These are phyloP conservation scores for Cyanistes caeruleus DNA, from an alignment of 2,113 vertebrate genomes.

Conservation along the genomic window DNA sequence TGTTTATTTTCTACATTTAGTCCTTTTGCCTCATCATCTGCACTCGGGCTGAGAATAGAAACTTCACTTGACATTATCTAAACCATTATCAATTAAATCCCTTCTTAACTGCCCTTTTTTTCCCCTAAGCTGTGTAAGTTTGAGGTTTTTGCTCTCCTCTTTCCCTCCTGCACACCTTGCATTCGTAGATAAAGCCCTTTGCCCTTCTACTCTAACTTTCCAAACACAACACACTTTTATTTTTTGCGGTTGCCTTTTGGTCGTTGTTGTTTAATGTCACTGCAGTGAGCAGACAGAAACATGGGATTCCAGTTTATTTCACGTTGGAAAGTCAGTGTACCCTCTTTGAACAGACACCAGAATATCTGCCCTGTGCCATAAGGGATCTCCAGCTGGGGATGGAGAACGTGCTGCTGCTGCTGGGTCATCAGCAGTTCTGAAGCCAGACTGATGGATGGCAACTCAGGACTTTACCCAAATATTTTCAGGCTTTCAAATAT, in stretches of 20 bases:
- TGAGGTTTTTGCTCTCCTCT: background rate
- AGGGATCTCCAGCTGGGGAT: background rate
- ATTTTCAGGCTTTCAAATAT: fast-evolving
- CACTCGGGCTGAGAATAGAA: constrained; percentile 56
- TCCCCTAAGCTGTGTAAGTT: background rate
- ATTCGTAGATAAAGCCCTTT: constrained; percentile 12
- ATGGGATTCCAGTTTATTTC: background rate
- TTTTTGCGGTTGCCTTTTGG: background rate
- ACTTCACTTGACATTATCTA: constrained; percentile 63
- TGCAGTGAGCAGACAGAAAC: background rate
- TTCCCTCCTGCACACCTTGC: background rate
- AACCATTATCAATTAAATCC: constrained; percentile 67
- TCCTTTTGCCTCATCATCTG: constrained; percentile 35
- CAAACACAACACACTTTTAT: background rate
- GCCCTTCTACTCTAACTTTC: background rate
- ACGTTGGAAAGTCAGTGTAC: background rate
- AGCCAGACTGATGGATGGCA: background rate
- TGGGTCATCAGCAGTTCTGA: background rate
- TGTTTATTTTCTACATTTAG: constrained; percentile 63
- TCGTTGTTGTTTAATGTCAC: background rate
- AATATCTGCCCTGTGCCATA: fast-evolving
- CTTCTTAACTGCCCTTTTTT: constrained; percentile 5
- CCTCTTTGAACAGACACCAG: background rate
- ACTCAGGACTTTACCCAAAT: background rate
- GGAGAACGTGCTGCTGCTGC: background rate